Base-by-base conservation (phyloP, 2,888 invertebrate genomes). In the Tuta absoluta region DNA sequence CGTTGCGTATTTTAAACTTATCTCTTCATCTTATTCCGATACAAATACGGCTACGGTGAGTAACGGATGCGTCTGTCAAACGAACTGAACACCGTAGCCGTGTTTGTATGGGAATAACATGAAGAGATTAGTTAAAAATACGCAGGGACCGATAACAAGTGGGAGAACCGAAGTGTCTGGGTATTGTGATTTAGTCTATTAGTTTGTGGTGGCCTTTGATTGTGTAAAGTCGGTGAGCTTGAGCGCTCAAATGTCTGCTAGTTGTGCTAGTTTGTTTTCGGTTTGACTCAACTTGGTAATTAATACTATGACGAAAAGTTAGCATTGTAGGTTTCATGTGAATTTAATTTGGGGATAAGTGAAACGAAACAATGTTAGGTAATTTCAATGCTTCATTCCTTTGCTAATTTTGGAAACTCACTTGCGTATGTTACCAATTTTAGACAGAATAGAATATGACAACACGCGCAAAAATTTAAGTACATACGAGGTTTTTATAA, bases 181-280 rank as follows among this genome's bases (percentile, higher is more conserved):
- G 51, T 53, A 37, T 45, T 51, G 61, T 62, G 63, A 48, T 66
- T 65, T 45, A n/a, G n/a, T 45, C 45, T 45, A 17, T 17, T 17
- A 45, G 45, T 41, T 41, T 41, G 41, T 14, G 14, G 41, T 45
- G 5, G 7, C n/a, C 45, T 45, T 45, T 45, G 45, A 45, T 17
- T n/a, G 17, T n/a, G 45, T 45, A 7, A 45, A 45, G 17, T 4
- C 19, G 23, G 10, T 51, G 51, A 51, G 51, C 51, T 51, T 51
- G 5, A 51, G 23, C 19, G 51, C 23, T 51, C 12, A 19, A 51
- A 51, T 11, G 51, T 51, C 21, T 4, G 23, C 23, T 51, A 51
- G 17, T 45, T 45, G n/a, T 45, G 17, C n/a, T 41, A n/a, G n/a
- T 45, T 45, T 17, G 45, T 45, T 45, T 45, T 45, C 4, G n/a